Conservation (phyloP, 2,797 vertebrate species). For the Thaleichthys pacificus region DNA sequence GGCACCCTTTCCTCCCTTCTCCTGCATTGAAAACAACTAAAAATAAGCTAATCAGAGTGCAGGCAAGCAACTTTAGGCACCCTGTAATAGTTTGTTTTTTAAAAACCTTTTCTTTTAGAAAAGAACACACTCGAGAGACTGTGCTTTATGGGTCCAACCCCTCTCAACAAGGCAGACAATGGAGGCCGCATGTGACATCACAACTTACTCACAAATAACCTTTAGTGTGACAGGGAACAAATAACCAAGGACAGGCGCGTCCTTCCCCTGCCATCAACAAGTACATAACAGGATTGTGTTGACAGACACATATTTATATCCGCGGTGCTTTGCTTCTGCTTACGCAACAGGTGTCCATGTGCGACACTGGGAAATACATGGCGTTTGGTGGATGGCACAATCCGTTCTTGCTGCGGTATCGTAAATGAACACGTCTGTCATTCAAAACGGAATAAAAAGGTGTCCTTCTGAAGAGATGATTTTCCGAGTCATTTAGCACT, state of each 20-base stretch:
- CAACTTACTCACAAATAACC: constrained; percentile 33
- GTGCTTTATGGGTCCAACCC: neutral
- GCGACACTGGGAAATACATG: constrained; percentile 22
- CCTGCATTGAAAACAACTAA: neutral
- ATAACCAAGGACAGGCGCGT: constrained; percentile 24
- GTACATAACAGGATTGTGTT: constrained; percentile 35
- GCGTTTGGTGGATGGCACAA: neutral
- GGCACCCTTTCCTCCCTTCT: too few relatives aligned
- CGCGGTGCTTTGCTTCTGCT: constrained; percentile 32
- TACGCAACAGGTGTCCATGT: constrained; percentile 13
- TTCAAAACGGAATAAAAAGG: neutral
- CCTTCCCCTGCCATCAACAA: constrained; percentile 38
- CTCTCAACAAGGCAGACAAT: constrained; percentile 37
- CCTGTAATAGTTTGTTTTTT: constrained; percentile 9
- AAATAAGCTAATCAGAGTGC: neutral
- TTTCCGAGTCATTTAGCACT: neutral
- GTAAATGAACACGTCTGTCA: neutral
- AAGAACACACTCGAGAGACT: neutral
- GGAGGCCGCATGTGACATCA: constrained; percentile 35
- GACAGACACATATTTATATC: constrained; percentile 22
- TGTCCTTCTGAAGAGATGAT: neutral
- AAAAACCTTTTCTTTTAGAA: constrained; percentile 12
- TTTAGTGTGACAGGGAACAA: constrained; percentile 29
- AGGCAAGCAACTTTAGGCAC: too few relatives aligned
- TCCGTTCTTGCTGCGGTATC: neutral